Percentiles rank a stretch among this genome's conserved stretches.
Conservation (phyloP, 2,113 vertebrate genomes). For the Atlantisia rogersi region DNA sequence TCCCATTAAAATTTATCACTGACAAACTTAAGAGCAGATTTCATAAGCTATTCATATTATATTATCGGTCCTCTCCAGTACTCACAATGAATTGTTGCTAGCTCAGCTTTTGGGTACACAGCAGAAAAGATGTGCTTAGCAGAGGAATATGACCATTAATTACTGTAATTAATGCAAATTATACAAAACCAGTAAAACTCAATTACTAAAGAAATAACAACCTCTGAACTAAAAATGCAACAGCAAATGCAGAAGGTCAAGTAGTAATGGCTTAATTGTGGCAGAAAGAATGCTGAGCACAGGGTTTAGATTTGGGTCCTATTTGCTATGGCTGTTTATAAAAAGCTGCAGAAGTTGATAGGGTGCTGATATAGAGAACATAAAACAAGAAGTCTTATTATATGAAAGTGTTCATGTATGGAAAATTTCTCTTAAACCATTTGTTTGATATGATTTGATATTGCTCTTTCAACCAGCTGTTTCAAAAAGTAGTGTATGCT, state of each 20-base stretch:
- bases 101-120: background rate
- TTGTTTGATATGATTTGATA: background rate
- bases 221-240: conserved; percentile 43
- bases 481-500: background rate
- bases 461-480: background rate
- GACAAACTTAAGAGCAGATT: background rate
- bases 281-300: background rate
- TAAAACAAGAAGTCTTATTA: background rate
- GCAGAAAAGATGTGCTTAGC: background rate
- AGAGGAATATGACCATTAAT: conserved; percentile 31
- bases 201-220: conserved; percentile 50
- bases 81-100: background rate
- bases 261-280: background rate
- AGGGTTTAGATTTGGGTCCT: background rate
- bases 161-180: conserved; percentile 42
- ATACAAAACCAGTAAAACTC: conserved; percentile 27
- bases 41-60: background rate
- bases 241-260: conserved; percentile 22
- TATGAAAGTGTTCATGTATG: background rate
- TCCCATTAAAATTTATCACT: conserved; percentile 7
- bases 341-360: background rate
- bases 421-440: background rate
- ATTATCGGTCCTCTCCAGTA: background rate
- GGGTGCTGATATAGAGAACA: background rate
- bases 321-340: background rate